A percentile compares a stretch with the other conserved stretches of the same genome.
Evolutionary conservation across 2,797 vertebrate genomes (phyloP).

Genomic region (Anguilla marmorata): DNA sequence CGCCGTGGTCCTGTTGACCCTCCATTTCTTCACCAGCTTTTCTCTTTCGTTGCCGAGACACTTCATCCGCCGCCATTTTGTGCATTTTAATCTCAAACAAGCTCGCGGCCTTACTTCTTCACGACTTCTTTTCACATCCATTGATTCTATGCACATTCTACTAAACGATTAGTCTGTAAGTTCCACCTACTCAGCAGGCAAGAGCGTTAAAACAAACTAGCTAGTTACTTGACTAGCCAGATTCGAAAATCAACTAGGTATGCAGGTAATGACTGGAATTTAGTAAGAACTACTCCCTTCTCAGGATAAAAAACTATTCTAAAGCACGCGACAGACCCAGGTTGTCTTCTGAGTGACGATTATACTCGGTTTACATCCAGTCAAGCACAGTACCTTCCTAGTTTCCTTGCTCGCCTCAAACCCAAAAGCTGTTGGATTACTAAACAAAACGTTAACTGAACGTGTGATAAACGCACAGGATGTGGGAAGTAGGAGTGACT

Average conservation of each 20-base stretch:
- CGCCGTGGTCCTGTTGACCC: not conserved
- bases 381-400: not conserved
- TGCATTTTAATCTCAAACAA: slow-evolving; percentile 19
- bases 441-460: not conserved
- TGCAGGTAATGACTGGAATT: not conserved
- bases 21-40: slow-evolving; percentile 5
- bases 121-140: slow-evolving; percentile 46
- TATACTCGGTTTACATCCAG: not conserved
- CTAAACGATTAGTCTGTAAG: not conserved
- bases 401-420: not conserved
- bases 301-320: not conserved
- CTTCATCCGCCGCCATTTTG: slow-evolving; percentile 32
- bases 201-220: not conserved
- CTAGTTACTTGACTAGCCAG: not conserved
- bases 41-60: slow-evolving; percentile 22
- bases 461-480: not conserved
- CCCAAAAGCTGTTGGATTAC: not conserved
- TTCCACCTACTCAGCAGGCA: not conserved
- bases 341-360: not conserved
- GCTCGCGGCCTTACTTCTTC: not conserved
- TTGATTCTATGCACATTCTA: slow-evolving; percentile 61
- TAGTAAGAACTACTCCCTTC: not conserved
- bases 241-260: not conserved
- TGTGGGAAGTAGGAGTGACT: not conserved
- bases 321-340: not conserved